Conservation (phyloP, 2,797 vertebrate species). For the Arctocebus calabarensis region DNA sequence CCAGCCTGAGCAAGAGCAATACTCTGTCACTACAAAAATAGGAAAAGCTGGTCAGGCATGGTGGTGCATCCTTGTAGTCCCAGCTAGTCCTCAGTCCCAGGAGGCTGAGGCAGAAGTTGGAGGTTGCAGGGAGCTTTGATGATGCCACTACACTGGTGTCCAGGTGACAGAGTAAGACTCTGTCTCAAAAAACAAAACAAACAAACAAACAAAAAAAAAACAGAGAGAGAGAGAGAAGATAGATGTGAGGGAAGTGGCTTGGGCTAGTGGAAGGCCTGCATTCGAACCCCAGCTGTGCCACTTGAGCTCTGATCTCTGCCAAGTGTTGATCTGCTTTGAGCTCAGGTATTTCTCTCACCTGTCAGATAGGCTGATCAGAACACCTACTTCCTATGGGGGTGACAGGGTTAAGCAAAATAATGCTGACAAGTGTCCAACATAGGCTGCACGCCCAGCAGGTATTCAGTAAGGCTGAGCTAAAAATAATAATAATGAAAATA, state of each 20-base stretch:
- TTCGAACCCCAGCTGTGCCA: neutral
- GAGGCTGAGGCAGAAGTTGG: neutral
- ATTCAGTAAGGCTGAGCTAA: neutral
- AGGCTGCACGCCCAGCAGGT: neutral
- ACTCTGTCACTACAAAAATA: neutral
- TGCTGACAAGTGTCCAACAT: neutral
- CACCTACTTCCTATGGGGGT: neutral
- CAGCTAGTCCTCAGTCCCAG: too few relatives aligned
- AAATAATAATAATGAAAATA: neutral
- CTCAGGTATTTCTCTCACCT: neutral
- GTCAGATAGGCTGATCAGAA: neutral
- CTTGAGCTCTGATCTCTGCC: neutral
- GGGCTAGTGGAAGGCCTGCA: neutral
- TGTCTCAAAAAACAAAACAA: neutral
- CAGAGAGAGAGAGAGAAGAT: neutral
- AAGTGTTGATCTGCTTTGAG: neutral
- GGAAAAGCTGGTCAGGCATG: neutral
- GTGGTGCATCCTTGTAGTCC: neutral
- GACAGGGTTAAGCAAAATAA: neutral
- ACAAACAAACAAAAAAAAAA: too few relatives aligned
- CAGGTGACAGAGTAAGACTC: neutral
- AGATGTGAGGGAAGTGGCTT: neutral
- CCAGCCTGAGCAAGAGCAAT: neutral
- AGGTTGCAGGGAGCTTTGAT: neutral
- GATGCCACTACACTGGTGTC: neutral